phyloP scores from a whole-genome alignment of 2,797 vertebrate genomes.

The Chromobotia macracanthus region DNA sequence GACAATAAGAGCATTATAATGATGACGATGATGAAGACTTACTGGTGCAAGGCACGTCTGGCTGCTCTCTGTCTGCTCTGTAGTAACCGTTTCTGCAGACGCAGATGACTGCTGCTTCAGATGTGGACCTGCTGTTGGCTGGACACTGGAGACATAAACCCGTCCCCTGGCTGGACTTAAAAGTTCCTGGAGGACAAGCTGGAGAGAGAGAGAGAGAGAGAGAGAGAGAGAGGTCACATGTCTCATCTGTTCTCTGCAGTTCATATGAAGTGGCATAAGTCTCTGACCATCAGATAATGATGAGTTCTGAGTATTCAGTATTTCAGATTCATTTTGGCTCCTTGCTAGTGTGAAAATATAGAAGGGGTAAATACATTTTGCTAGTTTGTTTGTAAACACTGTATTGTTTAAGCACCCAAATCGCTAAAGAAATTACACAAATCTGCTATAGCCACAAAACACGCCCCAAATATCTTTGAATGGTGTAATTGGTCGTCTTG shows the following conservation, averaged over 20 bases:
- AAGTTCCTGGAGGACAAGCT: slow-evolving; percentile 94
- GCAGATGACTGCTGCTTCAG: slow-evolving; percentile 90
- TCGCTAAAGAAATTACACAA: background rate
- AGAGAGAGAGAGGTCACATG: slow-evolving; percentile 9
- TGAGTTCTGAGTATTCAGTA: background rate
- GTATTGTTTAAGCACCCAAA: background rate
- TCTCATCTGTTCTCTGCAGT: background rate
- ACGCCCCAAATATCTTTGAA: background rate
- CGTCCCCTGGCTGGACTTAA: slow-evolving; percentile 91
- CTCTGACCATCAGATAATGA: background rate
- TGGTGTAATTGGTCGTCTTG: no score
- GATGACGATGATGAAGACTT: slow-evolving; percentile 70
- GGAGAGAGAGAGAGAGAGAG: slow-evolving; percentile 63
- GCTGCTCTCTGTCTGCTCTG: slow-evolving; percentile 87
- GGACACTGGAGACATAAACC: slow-evolving; percentile 90
- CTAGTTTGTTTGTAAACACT: background rate
- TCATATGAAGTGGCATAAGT: background rate
- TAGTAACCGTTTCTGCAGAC: slow-evolving; percentile 94
- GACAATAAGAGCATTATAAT: background rate
- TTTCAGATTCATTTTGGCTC: background rate
- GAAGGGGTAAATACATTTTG: background rate
- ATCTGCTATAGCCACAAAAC: background rate
- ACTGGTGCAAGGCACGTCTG: slow-evolving; percentile 93
- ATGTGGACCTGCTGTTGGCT: slow-evolving; percentile 89
- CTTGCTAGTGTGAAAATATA: background rate